Percentiles rank a stretch among this genome's conserved stretches.
Evolutionary conservation across 2,888 invertebrate genomes (phyloP).

Genomic region (Megaustenia siamemsis): DNA sequence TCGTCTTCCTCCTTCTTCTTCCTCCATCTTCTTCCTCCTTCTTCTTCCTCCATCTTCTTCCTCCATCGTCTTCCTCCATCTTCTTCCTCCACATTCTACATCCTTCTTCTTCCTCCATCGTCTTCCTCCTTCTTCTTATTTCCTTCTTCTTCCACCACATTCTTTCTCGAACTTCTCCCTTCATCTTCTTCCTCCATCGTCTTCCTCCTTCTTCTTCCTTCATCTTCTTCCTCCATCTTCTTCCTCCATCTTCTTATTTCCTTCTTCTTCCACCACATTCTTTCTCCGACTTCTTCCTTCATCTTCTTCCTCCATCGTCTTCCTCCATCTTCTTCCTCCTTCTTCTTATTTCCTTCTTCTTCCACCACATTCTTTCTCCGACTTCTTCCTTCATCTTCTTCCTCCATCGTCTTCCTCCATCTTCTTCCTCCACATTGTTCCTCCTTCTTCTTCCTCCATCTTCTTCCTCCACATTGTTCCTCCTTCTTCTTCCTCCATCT

Average conservation of each 20-base stretch:
- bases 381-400: neutral
- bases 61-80: neutral
- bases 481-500: neutral
- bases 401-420: neutral
- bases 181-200: neutral
- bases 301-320: neutral
- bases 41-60: constrained; percentile 33
- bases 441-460: neutral
- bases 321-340: too few species aligned
- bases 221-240: neutral
- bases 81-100: too few species aligned
- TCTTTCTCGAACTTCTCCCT: constrained; percentile 9
- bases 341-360: neutral
- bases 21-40: constrained; percentile 21
- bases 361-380: neutral
- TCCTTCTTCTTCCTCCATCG: constrained; percentile 31
- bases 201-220: neutral
- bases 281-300: neutral
- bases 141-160: constrained; percentile 4
- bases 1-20: neutral
- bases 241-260: neutral
- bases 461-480: neutral
- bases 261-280: too few species aligned
- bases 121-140: constrained; percentile 17
- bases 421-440: neutral